Base-by-base conservation (phyloP, 2,888 invertebrate species). In the Ischnura elegans region DNA sequence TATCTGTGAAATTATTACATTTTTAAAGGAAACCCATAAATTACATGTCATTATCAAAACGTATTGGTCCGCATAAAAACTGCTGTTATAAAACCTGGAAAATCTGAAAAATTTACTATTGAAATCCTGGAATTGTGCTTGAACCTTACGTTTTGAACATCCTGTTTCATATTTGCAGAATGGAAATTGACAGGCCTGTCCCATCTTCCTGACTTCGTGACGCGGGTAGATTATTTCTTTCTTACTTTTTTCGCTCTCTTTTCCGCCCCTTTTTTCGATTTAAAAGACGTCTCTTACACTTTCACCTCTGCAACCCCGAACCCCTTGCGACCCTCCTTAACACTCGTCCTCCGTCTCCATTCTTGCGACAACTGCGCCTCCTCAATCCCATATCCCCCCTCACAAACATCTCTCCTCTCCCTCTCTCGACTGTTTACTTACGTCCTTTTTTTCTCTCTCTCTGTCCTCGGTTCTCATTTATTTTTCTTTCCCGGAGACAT, bases 251-350 rank as follows among this genome's bases (percentile, higher is more conserved):
- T n/a, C n/a, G n/a, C n/a, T 61, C n/a, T 10, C 51, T 51, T 51
- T 51, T n/a, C n/a, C 8, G 51, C 13, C 51, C 13, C 13, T 19
- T 13, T 51, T 6, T 61, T n/a, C n/a, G n/a, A 61, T 61, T 61
- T 61, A 61, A 51, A 51, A 61, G 61, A n/a, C 61, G 61, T 61
- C 61, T 61, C 21, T 61, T 61, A n/a, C 61, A 61, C 61, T 61
- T n/a, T 61, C 61, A 1, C n/a, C 5, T n/a, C n/a, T n/a, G n/a
- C n/a, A 6, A 25, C n/a, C 61, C 61, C 61, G 21, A 3, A 0
- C 5, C 19, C 61, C n/a, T 6, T 25, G n/a, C 21, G 0, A 61
- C 3, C 0, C 61, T 6, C 51, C 51, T 51, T 19, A 51, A 51
- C 51, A 51, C 61, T 25, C n/a, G 61, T n/a, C n/a, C 6, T 5